Conservation (phyloP, 2,797 vertebrate species). For the Clarias platycephalus region DNA sequence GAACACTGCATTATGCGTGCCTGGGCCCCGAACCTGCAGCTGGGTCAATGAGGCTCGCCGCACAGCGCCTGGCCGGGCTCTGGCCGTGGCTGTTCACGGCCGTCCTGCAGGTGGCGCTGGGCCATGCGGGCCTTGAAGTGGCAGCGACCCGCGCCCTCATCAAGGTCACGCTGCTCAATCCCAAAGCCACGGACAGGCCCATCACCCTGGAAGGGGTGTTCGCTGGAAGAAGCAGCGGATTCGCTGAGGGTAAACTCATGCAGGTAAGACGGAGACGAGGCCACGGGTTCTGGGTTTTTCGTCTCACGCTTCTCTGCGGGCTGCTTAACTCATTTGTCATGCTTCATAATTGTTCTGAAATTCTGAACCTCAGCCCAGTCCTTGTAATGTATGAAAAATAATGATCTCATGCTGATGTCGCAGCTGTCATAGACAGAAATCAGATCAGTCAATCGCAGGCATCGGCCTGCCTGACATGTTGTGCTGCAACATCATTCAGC, state of each 20-base stretch:
- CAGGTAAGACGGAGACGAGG: constrained; percentile 77
- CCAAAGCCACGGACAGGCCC: constrained; percentile 78
- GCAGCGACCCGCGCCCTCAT: constrained; percentile 84
- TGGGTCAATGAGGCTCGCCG: constrained; percentile 93
- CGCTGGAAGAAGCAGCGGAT: constrained; percentile 83
- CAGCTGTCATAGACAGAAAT: not conserved
- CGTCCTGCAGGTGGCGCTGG: constrained; percentile 86
- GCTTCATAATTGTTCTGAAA: constrained; percentile 12
- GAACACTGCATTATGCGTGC: constrained; percentile 85
- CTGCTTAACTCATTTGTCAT: not conserved
- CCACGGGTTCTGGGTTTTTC: not conserved
- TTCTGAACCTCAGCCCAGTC: not conserved
- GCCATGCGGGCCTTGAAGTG: constrained; percentile 79
- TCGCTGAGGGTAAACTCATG: constrained; percentile 90
- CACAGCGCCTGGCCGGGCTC: constrained; percentile 89
- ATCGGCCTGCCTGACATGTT: constrained; percentile 30
- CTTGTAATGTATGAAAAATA: not conserved
- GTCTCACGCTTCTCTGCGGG: not conserved
- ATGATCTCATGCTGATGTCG: not conserved
- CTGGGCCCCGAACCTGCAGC: constrained; percentile 85
- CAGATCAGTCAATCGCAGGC: constrained; percentile 12
- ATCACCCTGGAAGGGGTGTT: constrained; percentile 90
- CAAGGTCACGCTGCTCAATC: constrained; percentile 87
- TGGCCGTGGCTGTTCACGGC: constrained; percentile 94
- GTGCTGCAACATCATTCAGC: constrained; percentile 27